phyloP scores from a whole-genome alignment of 1,140 invertebrate genomes.

The Drosophila watanabei region DNA sequence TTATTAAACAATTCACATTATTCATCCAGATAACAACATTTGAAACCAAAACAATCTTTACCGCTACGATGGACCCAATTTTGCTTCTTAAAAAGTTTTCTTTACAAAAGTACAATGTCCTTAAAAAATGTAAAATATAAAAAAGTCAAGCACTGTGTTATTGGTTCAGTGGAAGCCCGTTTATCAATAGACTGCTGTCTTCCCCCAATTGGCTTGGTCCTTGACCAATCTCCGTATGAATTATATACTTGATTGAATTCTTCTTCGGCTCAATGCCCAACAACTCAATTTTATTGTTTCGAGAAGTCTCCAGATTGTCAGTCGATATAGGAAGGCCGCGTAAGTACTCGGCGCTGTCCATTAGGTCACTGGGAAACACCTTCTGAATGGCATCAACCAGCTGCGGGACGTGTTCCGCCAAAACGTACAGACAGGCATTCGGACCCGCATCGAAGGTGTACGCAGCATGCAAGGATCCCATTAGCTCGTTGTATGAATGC shows the following conservation, averaged over 20 bases:
- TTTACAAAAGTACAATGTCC: background rate
- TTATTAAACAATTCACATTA: background rate
- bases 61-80: background rate
- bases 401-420: slow-evolving; percentile 91
- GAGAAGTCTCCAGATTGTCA: background rate
- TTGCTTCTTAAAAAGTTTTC: background rate
- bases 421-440: slow-evolving; percentile 96
- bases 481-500: slow-evolving; percentile 92
- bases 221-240: slow-evolving; percentile 92
- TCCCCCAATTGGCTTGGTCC: slow-evolving; percentile 87
- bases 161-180: slow-evolving; percentile 85
- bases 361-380: slow-evolving; percentile 89
- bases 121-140: background rate
- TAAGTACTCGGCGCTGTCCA: slow-evolving; percentile 86
- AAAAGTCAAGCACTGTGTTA: background rate
- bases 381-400: slow-evolving; percentile 89
- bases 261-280: slow-evolving; percentile 62
- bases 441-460: slow-evolving; percentile 99
- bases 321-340: slow-evolving; percentile 86
- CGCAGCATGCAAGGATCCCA: slow-evolving; percentile 89
- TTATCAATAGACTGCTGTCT: slow-evolving; percentile 87
- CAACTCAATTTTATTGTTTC: slow-evolving; percentile 1
- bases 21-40: background rate
- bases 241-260: slow-evolving; percentile 93
- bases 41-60: background rate